A percentile compares a stretch with the other conserved stretches of the same genome.
phyloP scores from a whole-genome alignment of 2,113 vertebrate genomes.

The Microcebus griseorufus region DNA sequence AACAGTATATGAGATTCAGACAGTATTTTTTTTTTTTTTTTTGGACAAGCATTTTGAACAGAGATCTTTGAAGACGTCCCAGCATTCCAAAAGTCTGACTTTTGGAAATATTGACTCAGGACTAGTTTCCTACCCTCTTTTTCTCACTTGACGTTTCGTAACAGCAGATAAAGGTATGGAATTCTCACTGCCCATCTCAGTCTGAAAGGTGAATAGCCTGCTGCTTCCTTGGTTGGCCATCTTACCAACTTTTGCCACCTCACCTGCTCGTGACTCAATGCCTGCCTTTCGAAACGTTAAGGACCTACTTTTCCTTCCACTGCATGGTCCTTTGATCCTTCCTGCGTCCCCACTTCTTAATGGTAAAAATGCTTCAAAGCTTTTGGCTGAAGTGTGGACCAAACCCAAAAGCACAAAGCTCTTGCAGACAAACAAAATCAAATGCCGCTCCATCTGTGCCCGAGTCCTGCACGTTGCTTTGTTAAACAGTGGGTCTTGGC shows the following conservation, averaged over 20 bases:
- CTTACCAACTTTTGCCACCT: neutral
- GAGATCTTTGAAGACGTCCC: neutral
- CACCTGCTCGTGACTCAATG: neutral
- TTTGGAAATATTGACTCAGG: neutral
- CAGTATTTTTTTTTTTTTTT: neutral
- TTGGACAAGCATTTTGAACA: neutral
- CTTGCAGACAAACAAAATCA: neutral
- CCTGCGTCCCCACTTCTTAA: neutral
- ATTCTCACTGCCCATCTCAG: neutral
- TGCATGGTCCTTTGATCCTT: neutral
- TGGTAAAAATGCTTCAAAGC: neutral
- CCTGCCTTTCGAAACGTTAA: neutral
- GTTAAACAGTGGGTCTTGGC: neutral
- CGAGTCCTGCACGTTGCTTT: neutral
- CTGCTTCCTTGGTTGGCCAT: neutral
- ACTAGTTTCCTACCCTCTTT: neutral
- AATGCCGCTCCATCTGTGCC: neutral
- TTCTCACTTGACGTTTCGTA: neutral
- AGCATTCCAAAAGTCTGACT: neutral
- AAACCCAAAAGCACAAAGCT: conserved; percentile 26
- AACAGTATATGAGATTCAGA: neutral
- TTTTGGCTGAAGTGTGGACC: neutral
- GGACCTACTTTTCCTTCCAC: neutral
- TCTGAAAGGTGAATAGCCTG: neutral
- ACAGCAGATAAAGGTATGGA: neutral